Conservation (phyloP, 2,888 invertebrate species). For the Thecocarcelia acutangulata region DNA sequence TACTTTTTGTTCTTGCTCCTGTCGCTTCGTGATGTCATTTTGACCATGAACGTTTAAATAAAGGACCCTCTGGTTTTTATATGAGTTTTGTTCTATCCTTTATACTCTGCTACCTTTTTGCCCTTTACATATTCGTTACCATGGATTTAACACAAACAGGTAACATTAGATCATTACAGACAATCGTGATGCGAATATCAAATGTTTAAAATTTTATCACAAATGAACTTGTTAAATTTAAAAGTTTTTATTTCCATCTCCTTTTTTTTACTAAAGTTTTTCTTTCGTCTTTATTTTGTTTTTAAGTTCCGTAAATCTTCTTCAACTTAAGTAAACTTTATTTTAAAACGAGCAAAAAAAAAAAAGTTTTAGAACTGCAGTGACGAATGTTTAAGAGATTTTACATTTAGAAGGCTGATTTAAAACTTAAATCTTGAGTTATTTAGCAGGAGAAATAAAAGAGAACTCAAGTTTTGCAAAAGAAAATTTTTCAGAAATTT, state of each 20-base stretch:
- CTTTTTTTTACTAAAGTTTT: slow-evolving; percentile 11
- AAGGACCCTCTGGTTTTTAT: slow-evolving; percentile 35
- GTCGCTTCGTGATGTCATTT: slow-evolving; percentile 57
- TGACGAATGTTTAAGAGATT: slow-evolving; percentile 23
- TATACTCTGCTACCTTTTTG: neutral
- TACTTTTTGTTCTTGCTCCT: neutral
- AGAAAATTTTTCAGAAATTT: neutral
- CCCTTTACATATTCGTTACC: slow-evolving; percentile 9
- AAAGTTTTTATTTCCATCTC: slow-evolving; percentile 38
- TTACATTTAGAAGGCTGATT: slow-evolving; percentile 27
- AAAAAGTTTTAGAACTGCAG: slow-evolving; percentile 1
- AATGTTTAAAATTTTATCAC: slow-evolving; percentile 45
- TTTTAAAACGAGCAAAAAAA: neutral
- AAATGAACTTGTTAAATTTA: slow-evolving; percentile 64
- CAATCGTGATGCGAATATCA: slow-evolving; percentile 67
- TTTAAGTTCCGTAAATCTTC: slow-evolving; percentile 51
- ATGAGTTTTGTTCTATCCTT: neutral
- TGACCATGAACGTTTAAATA: slow-evolving; percentile 54
- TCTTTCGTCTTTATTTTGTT: slow-evolving; percentile 4
- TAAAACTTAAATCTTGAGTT: slow-evolving; percentile 17
- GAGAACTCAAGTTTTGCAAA: neutral
- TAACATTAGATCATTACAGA: slow-evolving; percentile 69
- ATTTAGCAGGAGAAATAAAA: neutral
- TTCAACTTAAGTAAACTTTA: slow-evolving; percentile 31
- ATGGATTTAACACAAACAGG: slow-evolving; percentile 59